Conservation (phyloP, 1,140 invertebrate genomes). For the Cydia splendana region DNA sequence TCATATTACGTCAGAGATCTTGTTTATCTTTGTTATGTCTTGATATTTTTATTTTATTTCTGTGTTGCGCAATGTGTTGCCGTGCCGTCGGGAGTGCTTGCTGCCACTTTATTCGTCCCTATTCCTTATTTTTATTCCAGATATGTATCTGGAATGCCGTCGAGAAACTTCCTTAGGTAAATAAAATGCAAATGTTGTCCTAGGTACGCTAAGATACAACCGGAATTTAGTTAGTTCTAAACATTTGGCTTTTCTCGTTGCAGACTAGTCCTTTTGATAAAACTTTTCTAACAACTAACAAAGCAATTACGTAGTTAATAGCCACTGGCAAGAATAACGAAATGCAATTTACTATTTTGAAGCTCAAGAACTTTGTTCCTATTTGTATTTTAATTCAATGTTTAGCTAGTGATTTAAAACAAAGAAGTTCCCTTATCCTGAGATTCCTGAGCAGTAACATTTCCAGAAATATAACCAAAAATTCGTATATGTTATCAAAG, state of each 20-base stretch:
- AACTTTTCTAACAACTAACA: conserved; percentile 1
- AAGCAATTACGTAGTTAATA: not conserved
- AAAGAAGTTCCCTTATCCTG: no score
- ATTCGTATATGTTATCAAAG: no score
- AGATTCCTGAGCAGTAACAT: no score
- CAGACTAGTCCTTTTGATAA: not conserved
- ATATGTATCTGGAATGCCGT: not conserved
- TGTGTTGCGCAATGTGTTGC: conserved; percentile 10
- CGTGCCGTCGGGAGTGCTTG: conserved; percentile 14
- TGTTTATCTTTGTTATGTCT: conserved; percentile 31
- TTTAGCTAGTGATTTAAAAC: no score
- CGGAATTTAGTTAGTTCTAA: conserved; percentile 1
- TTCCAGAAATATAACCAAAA: no score
- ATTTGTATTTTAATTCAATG: no score
- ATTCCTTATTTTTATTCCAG: conserved; percentile 25
- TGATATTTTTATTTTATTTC: conserved; percentile 30
- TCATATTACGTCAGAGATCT: conserved; percentile 26
- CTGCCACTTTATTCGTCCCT: conserved; percentile 18
- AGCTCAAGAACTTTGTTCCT: not conserved
- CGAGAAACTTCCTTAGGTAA: conserved; percentile 4
- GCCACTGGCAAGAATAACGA: not conserved
- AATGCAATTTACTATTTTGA: not conserved
- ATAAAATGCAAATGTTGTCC: conserved; percentile 3
- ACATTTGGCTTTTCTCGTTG: not conserved
- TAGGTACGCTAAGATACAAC: not conserved